Evolutionary conservation across 1,140 invertebrate species (phyloP), one percentile per base, ranked within the genome.

Genomic region (Frieseomelitta varia): DNA sequence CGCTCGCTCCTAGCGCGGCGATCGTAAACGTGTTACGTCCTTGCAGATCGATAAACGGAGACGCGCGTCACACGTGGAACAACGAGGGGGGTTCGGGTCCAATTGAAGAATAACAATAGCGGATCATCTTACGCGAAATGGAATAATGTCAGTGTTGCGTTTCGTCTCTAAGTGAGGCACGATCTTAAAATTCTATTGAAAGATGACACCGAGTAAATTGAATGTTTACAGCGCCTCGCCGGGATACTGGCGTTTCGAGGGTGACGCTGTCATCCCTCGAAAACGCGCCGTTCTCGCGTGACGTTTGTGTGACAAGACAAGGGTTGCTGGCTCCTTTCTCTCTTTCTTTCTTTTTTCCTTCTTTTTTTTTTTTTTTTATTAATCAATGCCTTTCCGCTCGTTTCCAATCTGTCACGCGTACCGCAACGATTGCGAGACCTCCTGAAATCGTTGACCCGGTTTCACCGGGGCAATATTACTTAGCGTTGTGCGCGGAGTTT

Each of bases 191-290:
- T 93, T 93, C 89, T 87, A 81, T 74, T 79, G 93, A 91, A 93
- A 94, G 89, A 81, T 85, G 93, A 94, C 93, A 94, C 90, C 87
- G 88, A 58, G 87, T 87, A 92, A 93, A 93, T 94, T 92, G 92
- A 93, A 94, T 94, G 91, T 93, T 92, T 92, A 86, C 86, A 79
- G 81, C 84, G 78, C 76, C 68, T 65, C 73, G 82, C 79, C 6
- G 47, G 79, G 78, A 73, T 84, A 84, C 61, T 79, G 74, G 51
- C 27, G 39, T 80, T 69, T 34, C 58, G 67, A 67, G 74, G 87
- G 74, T 77, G 69, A 39, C 51, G 61, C 56, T 72, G 74, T 72
- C 86, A 53, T 65, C 79, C 67, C 53, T 63, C 27, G 67, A 84
- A 61, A 65, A 76, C 69, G 30, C 55, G 34, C 56, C 51, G 12